Conservation (phyloP, 2,113 vertebrate genomes). For the Nycticorax nycticorax region DNA sequence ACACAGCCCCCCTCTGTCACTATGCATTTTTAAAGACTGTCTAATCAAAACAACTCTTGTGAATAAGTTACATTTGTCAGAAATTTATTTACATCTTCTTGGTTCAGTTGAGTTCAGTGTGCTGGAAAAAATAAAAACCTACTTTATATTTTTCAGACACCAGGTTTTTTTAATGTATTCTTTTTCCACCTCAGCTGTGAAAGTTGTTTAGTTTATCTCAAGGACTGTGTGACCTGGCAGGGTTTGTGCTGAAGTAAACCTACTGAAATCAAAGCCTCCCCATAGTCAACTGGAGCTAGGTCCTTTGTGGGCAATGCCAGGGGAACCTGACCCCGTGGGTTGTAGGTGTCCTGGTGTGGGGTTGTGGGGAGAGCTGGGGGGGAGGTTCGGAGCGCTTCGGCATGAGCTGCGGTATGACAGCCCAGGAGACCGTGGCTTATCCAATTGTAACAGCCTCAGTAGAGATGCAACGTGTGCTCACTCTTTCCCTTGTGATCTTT, state of each 20-base stretch:
- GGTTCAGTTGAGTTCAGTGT: background rate
- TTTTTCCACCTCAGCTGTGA: background rate
- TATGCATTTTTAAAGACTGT: background rate
- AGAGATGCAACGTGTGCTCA: background rate
- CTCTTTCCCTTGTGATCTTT: background rate
- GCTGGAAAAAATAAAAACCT: background rate
- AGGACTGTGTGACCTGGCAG: background rate
- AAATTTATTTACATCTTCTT: background rate
- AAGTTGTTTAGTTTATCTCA: background rate
- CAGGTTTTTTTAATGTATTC: background rate
- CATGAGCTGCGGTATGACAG: background rate
- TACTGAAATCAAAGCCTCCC: background rate
- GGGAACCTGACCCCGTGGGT: rapidly evolving
- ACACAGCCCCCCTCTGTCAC: background rate
- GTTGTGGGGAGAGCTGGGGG: background rate
- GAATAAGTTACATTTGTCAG: background rate
- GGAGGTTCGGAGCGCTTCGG: background rate
- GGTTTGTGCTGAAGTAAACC: background rate
- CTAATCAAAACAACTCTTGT: background rate
- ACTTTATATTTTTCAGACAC: background rate
- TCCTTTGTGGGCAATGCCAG: background rate
- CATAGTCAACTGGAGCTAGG: rapidly evolving
- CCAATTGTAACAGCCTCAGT: rapidly evolving
- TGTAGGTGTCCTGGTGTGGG: background rate
- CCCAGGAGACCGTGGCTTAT: background rate